Evolutionary conservation across 2,888 invertebrate species (phyloP), one percentile per base, ranked within the genome.

Genomic region (Venustoraphidia nigricollis): DNA sequence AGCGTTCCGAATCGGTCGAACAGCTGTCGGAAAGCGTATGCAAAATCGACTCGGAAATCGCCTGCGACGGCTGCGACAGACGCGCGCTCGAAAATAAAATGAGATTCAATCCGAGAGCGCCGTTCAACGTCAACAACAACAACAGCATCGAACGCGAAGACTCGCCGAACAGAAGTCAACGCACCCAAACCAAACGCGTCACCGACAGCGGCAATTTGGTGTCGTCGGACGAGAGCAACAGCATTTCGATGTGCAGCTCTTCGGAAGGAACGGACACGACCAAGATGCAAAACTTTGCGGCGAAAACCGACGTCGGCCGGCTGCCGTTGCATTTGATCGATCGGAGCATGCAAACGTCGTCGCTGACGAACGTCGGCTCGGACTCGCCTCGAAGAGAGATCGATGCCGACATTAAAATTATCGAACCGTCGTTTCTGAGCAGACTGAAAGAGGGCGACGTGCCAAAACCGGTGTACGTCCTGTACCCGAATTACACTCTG

Each of bases 401-500:
- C 34, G 13, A 55, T 42, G 44, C 54, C 6, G 60, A 58, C 48
- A 68, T 78, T 46, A 76, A 79, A 59, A 68, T 82, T 40, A 71
- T 83, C 11, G 81, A 82, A 57, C 77, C 80, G 36, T 83, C 83
- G 10, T 83, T 83, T 60, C 65, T 83, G 52, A 76, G 76, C 55
- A 81, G 81, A 63, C 64, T 83, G 11, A 81, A 66, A 65, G 57
- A 62, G 46, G 57, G 52, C 8, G 63, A 65, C 54, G 72, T 61
- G 65, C 64, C 79, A 58, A 85, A 83, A 59, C 88, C 90, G 4
- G 85, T 92, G 2, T 92, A 88, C 65, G 84, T 93, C 41, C 78
- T 91, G 54, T 93, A 91, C 67, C 92, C 93, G 34, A 91, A 85
- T 66, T 93, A 93, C 60, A 83, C 91, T 8, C 67, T 93, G 52